phyloP scores from a whole-genome alignment of 2,888 invertebrate genomes.

The Dusona sp. region DNA sequence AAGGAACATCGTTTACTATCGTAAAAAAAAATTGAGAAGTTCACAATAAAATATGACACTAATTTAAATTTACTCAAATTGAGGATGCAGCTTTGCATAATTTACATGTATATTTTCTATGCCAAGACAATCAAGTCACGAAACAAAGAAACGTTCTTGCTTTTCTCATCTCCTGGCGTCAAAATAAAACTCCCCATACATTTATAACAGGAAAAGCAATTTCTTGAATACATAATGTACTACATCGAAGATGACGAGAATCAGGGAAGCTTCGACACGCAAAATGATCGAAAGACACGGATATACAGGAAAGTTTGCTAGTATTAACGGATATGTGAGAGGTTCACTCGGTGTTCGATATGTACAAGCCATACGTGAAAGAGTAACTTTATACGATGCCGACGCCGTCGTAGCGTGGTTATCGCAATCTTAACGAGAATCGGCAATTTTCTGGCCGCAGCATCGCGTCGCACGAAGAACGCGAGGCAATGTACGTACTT shows the following conservation, averaged over 20 bases:
- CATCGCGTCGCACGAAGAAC: slow-evolving; percentile 66
- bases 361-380: slow-evolving; percentile 41
- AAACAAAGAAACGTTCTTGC: neutral
- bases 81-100: neutral
- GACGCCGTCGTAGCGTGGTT: slow-evolving; percentile 72
- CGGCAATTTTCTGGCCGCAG: slow-evolving; percentile 77
- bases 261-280: slow-evolving; percentile 23
- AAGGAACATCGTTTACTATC: neutral
- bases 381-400: slow-evolving; percentile 70
- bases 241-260: slow-evolving; percentile 55
- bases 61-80: neutral
- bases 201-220: neutral
- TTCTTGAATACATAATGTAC: slow-evolving; percentile 39
- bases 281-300: slow-evolving; percentile 52
- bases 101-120: neutral
- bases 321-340: slow-evolving; percentile 59
- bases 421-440: slow-evolving; percentile 81
- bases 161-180: neutral
- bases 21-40: neutral
- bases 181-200: slow-evolving; percentile 10
- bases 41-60: neutral
- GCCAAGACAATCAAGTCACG: neutral
- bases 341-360: slow-evolving; percentile 20
- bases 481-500: slow-evolving; percentile 35
- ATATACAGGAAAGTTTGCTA: slow-evolving; percentile 37